Evolutionary conservation across 2,888 invertebrate genomes (phyloP), one percentile per base, ranked within the genome.

Genomic region (Caenorhabditis wallacei): DNA sequence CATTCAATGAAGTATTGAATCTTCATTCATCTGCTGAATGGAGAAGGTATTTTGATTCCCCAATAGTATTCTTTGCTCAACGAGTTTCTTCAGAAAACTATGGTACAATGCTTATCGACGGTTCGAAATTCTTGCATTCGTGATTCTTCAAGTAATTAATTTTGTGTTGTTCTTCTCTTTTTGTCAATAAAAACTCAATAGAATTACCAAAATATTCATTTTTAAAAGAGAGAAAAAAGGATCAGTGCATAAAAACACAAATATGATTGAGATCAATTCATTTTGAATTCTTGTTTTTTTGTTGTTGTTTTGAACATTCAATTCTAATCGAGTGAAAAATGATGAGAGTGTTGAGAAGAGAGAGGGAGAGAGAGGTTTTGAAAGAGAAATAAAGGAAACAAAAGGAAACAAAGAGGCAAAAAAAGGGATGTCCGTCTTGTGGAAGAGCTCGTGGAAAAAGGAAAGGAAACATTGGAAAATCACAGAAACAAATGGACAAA

Each of bases 1-100:
- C 56, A 18, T 71, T 86, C 57, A 86, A 84, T 51, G 86, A 86
- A 51, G 80, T 80, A n/a, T 59, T 86, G 26, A 84, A 84, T 57
- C 24, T 80, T 10, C 84, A 86, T 43, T 54, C 86, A 13, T 84
- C 80, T 30, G 80, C 86, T 16, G 75, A 84, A 69, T 86, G 84
- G 84, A 74, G 86, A 68, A 63, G 74, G 85, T 83, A 35, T n/a
- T 11, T 26, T 37, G n/a, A n/a, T n/a, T n/a, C n/a, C n/a, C n/a
- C n/a, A n/a, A n/a, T n/a, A n/a, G n/a, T n/a, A n/a, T n/a, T n/a
- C n/a, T n/a, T n/a, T n/a, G n/a, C n/a, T n/a, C n/a, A n/a, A n/a
- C n/a, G n/a, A n/a, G 10, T 13, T 13, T 18, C 59, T 79, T 54
- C 79, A 80, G 80, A 57, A 82, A 82, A 51, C 54, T 72, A 0